Evolutionary conservation across 2,113 vertebrate genomes (phyloP), one percentile per base, ranked within the genome.

Genomic region (Oxyruncus cristatus): DNA sequence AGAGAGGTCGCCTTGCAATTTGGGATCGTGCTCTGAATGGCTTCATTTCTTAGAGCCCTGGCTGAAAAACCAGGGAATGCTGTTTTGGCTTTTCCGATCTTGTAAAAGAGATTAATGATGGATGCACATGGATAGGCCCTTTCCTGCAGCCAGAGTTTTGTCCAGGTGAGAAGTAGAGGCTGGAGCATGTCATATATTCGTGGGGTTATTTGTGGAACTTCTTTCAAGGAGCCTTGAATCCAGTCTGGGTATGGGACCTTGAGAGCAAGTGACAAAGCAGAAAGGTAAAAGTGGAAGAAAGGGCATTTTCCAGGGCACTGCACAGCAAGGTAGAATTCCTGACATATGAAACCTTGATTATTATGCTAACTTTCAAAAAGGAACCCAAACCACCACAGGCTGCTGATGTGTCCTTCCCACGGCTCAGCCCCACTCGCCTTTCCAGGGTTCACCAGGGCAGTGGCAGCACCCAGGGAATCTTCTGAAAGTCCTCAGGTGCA

Each of bases 1-100:
- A 61, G 61, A 46, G 65, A 75, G 79, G 79, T 85, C 62, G 35
- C 66, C 83, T 52, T 30, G 76, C 70, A 46, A 49, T 94, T 95
- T 86, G 58, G 62, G 52, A 12, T 41, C 16, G 1, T 24, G 74
- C 65, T 84, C 82, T 74, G 62, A 76, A 75, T 0, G 8, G 39
- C 17, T 91, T 83, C 16, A 78, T 88, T 93, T 71, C 87, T 82
- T 0, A 0, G 70, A 46, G 6, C 47, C 46, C 23, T 37, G 42
- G 47, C 3, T 91, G 53, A 92, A 77, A 53, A 79, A 32, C 9
- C 73, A 41, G 23, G 49, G 32, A 42, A 49, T 49, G 56, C 53
- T 85, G 20, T 70, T 70, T 79, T 53, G 63, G 11, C 20, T 86
- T 66, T 89, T 82, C 58, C 76, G 49, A 74, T 23, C n/a, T 83